Evolutionary conservation across 2,113 vertebrate genomes (phyloP).

Genomic region (Catagonus wagneri): DNA sequence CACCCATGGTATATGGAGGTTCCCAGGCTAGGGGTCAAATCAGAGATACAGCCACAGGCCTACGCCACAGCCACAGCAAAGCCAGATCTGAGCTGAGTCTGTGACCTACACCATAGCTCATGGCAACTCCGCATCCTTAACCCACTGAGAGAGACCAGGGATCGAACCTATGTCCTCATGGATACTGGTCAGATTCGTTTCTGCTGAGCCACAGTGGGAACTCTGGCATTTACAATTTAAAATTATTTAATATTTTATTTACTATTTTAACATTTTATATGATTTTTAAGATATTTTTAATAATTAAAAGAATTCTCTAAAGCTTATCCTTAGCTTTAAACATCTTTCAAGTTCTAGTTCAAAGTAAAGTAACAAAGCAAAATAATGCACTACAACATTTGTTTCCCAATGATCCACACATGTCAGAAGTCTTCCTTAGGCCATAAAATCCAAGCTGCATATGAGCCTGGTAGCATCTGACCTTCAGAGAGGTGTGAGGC

Average conservation of each 20-base stretch:
- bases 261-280: background rate
- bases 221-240: background rate
- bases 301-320: conserved; percentile 23
- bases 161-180: too few species aligned
- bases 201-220: too few species aligned
- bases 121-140: too few species aligned
- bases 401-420: background rate
- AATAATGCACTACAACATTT: conserved; percentile 6
- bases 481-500: background rate
- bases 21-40: too few species aligned
- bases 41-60: too few species aligned
- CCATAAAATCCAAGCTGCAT: background rate
- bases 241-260: conserved; percentile 45
- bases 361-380: conserved; percentile 10
- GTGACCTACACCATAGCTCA: too few species aligned
- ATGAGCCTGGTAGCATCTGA: background rate
- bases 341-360: background rate
- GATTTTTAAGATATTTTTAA: conserved; percentile 19
- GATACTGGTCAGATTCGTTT: too few species aligned
- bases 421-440: background rate
- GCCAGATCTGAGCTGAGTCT: too few species aligned
- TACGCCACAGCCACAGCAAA: too few species aligned
- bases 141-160: too few species aligned
- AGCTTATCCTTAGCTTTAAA: background rate
- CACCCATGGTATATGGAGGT: too few species aligned